These are phyloP conservation scores for Gambusia affinis DNA, from an alignment of 2,113 vertebrate species.

Conservation along the genomic window DNA sequence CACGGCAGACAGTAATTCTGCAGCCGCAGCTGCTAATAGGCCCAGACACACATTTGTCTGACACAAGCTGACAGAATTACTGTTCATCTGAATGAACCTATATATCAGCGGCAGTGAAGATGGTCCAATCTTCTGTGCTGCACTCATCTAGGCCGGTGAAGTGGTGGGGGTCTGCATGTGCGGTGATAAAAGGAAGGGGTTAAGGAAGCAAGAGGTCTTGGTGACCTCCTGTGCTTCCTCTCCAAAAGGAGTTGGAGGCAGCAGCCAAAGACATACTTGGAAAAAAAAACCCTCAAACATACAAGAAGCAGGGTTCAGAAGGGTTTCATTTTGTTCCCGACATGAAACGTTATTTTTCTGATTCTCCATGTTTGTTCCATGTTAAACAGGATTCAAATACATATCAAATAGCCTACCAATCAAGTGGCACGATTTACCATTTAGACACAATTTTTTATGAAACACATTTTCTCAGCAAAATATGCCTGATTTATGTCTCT, in stretches of 20 bases:
- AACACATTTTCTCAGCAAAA: not conserved
- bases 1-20: conserved; percentile 81
- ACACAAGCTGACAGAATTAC: conserved; percentile 82
- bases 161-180: conserved; percentile 30
- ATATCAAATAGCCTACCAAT: not conserved
- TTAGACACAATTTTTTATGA: not conserved
- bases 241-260: conserved; percentile 59
- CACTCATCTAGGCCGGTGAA: conserved; percentile 39
- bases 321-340: conserved; percentile 4
- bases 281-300: conserved; percentile 14
- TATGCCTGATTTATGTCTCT: not conserved
- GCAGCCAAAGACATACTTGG: conserved; percentile 30
- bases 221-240: conserved; percentile 74
- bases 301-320: not conserved
- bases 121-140: conserved; percentile 71
- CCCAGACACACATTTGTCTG: conserved; percentile 80
- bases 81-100: conserved; percentile 82
- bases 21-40: conserved; percentile 72
- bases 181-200: conserved; percentile 57
- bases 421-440: no score
- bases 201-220: conserved; percentile 77
- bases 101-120: conserved; percentile 78
- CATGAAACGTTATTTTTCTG: conserved; percentile 3
- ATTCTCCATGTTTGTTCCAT: conserved; percentile 1
- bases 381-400: not conserved